phyloP scores from a whole-genome alignment of 2,797 vertebrate species.

The Propithecus deckenii region DNA sequence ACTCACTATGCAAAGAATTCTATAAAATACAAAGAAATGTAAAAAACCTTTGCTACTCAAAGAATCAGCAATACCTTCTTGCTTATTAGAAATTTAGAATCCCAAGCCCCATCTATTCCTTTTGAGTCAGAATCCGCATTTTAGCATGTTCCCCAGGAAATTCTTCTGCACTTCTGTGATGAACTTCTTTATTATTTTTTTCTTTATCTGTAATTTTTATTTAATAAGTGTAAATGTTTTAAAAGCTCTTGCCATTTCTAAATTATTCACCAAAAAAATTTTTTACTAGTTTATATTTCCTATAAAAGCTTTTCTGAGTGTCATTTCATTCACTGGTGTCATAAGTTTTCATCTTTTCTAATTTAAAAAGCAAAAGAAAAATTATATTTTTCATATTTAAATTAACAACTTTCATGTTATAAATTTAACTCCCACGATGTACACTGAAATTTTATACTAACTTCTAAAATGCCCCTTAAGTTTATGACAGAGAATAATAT shows the following conservation, averaged over 20 bases:
- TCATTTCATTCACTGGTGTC: background rate
- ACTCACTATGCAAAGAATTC: background rate
- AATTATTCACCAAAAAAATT: background rate
- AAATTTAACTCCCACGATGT: background rate
- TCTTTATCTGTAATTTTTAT: background rate
- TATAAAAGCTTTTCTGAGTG: background rate
- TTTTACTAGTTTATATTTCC: background rate
- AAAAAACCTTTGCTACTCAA: slow-evolving; percentile 34
- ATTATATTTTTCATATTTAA: background rate
- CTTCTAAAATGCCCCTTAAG: background rate
- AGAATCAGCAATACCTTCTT: background rate
- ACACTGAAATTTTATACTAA: slow-evolving; percentile 7
- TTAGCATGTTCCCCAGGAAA: background rate
- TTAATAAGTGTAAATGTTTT: background rate
- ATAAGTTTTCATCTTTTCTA: background rate
- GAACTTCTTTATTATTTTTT: slow-evolving; percentile 9
- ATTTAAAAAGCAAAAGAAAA: slow-evolving; percentile 38
- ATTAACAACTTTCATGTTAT: background rate
- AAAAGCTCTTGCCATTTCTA: background rate
- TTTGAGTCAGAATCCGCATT: background rate
- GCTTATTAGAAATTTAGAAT: background rate
- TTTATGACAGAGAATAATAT: slow-evolving; percentile 1
- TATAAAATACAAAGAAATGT: background rate
- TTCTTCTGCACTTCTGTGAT: background rate
- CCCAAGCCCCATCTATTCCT: background rate